phyloP scores from a whole-genome alignment of 1,140 invertebrate species.

The Steinernema khuongi region DNA sequence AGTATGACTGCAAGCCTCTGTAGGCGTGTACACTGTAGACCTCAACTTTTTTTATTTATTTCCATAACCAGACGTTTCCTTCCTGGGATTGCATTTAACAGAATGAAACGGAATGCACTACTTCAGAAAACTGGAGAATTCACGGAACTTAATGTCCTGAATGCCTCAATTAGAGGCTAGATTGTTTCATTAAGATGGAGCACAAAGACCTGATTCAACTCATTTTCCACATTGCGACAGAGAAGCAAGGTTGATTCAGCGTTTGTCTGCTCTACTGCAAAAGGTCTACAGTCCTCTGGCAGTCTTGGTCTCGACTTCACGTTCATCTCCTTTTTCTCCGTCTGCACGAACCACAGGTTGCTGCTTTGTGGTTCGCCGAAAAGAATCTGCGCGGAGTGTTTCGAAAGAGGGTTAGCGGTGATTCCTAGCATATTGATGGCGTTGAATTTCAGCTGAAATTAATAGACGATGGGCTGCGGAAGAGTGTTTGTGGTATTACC shows the following conservation, averaged over 20 bases:
- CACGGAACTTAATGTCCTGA: too few species aligned
- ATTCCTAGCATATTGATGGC: neutral
- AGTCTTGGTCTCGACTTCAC: neutral
- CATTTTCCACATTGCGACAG: neutral
- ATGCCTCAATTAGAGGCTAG: too few species aligned
- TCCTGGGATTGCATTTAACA: too few species aligned
- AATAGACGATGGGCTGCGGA: neutral
- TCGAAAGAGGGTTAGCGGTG: neutral
- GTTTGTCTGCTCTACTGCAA: neutral
- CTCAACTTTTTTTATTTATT: too few species aligned
- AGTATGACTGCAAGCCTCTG: too few species aligned
- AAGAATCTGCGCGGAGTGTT: neutral
- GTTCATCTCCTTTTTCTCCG: neutral
- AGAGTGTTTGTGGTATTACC: too few species aligned
- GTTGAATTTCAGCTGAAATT: neutral
- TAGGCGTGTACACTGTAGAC: too few species aligned
- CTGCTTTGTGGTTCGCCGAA: neutral
- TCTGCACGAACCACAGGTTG: neutral
- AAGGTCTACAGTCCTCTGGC: neutral
- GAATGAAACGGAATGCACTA: too few species aligned
- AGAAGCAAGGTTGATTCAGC: neutral
- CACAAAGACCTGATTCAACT: neutral
- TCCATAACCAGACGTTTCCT: too few species aligned
- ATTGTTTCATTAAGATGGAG: neutral
- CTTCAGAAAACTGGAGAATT: too few species aligned